Conservation (phyloP, 92 coral and sea anemone genomes). For the Muricea muricata region DNA sequence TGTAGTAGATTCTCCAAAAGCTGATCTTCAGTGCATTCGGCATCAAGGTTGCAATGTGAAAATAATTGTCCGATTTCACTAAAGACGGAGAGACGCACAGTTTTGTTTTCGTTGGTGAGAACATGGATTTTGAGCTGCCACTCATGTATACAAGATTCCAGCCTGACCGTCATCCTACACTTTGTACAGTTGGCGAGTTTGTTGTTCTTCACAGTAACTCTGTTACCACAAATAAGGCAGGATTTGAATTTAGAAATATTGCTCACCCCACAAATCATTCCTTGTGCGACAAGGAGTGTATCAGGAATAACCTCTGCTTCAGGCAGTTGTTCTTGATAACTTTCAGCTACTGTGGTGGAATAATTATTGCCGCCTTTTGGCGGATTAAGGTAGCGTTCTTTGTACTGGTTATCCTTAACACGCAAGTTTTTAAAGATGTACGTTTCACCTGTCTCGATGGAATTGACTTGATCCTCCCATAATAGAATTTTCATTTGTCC, state of each 20-base stretch:
- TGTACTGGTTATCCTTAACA: slow-evolving; percentile 17
- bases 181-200: slow-evolving; percentile 23
- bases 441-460: slow-evolving; percentile 26
- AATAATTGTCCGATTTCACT: not conserved
- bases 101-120: not conserved
- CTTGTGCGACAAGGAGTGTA: not conserved
- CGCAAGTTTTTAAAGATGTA: slow-evolving; percentile 28
- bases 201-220: slow-evolving; percentile 9
- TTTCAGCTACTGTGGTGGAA: slow-evolving; percentile 14
- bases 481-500: slow-evolving; percentile 26
- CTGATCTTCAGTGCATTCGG: not conserved
- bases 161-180: slow-evolving; percentile 22
- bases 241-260: slow-evolving; percentile 15
- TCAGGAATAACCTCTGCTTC: slow-evolving; percentile 6
- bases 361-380: slow-evolving; percentile 23
- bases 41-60: not conserved
- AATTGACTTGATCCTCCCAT: slow-evolving; percentile 34
- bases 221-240: slow-evolving; percentile 17
- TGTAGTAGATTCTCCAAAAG: not conserved
- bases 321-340: slow-evolving; percentile 38
- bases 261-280: not conserved
- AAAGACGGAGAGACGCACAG: not conserved
- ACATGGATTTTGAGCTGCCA: slow-evolving; percentile 8
- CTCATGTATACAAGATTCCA: slow-evolving; percentile 5
- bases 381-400: slow-evolving; percentile 37